Conservation (phyloP, 2,797 vertebrate genomes). For the Paguma larvata region DNA sequence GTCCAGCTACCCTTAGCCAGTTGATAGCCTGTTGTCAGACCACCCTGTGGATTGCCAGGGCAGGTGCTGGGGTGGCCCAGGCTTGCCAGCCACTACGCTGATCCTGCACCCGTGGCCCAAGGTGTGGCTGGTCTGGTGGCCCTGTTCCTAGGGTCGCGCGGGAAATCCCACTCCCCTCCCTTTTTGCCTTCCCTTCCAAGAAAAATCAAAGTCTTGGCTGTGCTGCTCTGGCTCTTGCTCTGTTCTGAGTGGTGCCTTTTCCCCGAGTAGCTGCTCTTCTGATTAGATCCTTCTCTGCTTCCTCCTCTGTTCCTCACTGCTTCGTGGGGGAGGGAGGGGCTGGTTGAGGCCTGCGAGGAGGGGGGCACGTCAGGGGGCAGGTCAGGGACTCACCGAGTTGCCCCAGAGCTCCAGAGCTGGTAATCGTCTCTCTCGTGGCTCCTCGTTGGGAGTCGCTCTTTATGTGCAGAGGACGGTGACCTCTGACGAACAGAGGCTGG, state of each 20-base stretch:
- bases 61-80: background rate
- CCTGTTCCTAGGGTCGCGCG: too few relatives aligned
- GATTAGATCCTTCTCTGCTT: background rate
- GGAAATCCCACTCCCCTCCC: background rate
- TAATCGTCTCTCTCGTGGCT: background rate
- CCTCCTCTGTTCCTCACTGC: rapidly evolving
- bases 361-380: background rate
- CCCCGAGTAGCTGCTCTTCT: rapidly evolving
- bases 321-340: too few relatives aligned
- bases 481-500: too few relatives aligned
- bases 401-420: too few relatives aligned
- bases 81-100: background rate
- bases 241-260: rapidly evolving
- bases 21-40: rapidly evolving
- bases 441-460: background rate
- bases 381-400: rapidly evolving
- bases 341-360: background rate
- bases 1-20: background rate
- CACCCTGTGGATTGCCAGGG: background rate
- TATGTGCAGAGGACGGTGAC: background rate
- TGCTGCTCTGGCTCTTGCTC: rapidly evolving
- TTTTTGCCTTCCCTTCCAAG: too few relatives aligned
- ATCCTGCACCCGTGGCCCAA: background rate
- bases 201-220: background rate
- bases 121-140: background rate